A percentile compares a stretch with the other conserved stretches of the same genome.
phyloP scores from a whole-genome alignment of 2,888 invertebrate genomes.

The Drosophila monieri region DNA sequence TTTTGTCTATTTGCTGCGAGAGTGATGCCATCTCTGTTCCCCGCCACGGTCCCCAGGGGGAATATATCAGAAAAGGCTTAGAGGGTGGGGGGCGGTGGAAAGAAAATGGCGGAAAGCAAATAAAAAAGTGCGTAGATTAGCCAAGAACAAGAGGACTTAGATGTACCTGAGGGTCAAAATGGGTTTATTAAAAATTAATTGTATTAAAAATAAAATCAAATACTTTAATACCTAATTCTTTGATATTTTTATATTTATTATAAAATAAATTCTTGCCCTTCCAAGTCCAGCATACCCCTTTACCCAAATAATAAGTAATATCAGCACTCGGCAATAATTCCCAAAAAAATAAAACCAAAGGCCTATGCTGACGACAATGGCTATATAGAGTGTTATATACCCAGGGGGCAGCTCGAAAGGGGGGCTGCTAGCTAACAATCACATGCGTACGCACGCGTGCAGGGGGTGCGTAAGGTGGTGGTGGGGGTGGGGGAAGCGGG shows the following conservation, averaged over 20 bases:
- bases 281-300: constrained; percentile 3
- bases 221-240: not conserved
- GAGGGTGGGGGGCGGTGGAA: not conserved
- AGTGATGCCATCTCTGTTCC: constrained; percentile 17
- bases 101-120: constrained; percentile 8
- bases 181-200: no score
- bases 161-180: not conserved
- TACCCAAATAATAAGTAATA: constrained; percentile 2
- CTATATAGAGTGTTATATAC: constrained; percentile 25
- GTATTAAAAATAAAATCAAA: no score
- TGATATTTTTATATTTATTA: not conserved
- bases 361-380: constrained; percentile 53
- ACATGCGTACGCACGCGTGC: constrained; percentile 61
- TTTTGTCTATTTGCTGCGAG: constrained; percentile 43
- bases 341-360: constrained; percentile 30
- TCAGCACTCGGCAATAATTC: constrained; percentile 25
- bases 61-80: constrained; percentile 51
- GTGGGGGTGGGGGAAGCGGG: not conserved
- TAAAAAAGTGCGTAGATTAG: constrained; percentile 25
- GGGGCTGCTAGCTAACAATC: not conserved
- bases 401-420: not conserved
- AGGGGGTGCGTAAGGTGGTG: not conserved
- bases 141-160: not conserved
- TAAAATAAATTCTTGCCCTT: not conserved
- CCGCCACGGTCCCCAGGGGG: constrained; percentile 35